Evolutionary conservation across 2,113 vertebrate species (phyloP).

Genomic region (Tauraco erythrolophus): DNA sequence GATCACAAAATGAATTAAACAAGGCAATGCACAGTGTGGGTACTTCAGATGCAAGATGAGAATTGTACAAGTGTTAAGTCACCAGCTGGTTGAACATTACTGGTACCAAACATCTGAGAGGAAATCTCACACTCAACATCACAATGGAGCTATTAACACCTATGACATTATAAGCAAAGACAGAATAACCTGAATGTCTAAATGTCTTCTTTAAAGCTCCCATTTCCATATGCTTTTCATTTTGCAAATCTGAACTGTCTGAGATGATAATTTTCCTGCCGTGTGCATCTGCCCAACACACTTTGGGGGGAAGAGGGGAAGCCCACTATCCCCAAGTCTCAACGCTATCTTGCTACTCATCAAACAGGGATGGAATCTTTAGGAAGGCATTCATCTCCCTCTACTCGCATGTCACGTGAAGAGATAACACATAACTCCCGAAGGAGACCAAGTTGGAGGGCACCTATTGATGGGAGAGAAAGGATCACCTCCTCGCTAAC

Average conservation of each 20-base stretch:
- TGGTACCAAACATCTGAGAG: neutral
- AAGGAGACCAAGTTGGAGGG: neutral
- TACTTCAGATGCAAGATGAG: neutral
- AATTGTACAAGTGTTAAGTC: neutral
- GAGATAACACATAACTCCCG: neutral
- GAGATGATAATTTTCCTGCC: neutral
- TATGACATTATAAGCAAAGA: neutral
- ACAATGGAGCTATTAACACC: neutral
- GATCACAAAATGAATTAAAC: neutral
- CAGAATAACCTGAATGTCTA: neutral
- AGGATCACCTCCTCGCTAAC: neutral
- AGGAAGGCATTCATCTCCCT: neutral
- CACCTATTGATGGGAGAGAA: neutral
- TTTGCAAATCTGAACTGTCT: neutral
- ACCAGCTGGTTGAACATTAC: neutral
- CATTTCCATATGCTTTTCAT: constrained; percentile 35
- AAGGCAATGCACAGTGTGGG: neutral
- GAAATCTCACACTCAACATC: neutral
- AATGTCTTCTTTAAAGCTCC: neutral
- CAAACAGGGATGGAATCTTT: neutral
- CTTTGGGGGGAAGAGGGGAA: neutral
- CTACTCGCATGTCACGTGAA: neutral
- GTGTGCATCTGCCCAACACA: neutral
- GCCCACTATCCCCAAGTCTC: neutral
- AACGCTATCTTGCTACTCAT: neutral